Evolutionary conservation across 37 sponge, comb jelly and placozoan species (phyloP).

Genomic region (Lycopodina hypogea): DNA sequence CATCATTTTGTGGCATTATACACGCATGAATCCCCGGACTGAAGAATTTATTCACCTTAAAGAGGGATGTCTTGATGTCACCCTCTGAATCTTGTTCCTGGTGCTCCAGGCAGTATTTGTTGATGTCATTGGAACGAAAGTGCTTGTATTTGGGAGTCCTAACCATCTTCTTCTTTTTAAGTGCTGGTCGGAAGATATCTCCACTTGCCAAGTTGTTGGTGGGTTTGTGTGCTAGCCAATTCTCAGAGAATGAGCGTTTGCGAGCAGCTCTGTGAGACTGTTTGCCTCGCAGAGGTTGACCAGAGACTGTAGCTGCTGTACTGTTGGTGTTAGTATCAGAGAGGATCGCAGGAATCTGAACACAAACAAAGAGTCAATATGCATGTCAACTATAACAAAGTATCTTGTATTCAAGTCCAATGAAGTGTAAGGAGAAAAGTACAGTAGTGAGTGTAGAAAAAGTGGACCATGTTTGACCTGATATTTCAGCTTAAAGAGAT

Average conservation of each 20-base stretch:
- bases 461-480: too few relatives aligned
- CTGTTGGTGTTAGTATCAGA: too few relatives aligned
- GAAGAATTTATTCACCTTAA: constrained; percentile 51
- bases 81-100: constrained; percentile 81
- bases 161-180: constrained; percentile 94
- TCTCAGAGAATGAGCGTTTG: constrained; percentile 83
- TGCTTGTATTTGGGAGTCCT: constrained; percentile 75
- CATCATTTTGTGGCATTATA: too few relatives aligned
- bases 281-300: constrained; percentile 2
- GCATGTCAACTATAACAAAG: too few relatives aligned
- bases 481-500: too few relatives aligned
- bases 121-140: constrained; percentile 48
- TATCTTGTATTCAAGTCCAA: too few relatives aligned
- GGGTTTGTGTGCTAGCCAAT: constrained; percentile 91
- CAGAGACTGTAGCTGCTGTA: neutral
- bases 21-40: too few relatives aligned
- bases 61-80: constrained; percentile 67
- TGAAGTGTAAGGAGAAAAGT: too few relatives aligned
- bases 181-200: constrained; percentile 75
- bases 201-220: constrained; percentile 54
- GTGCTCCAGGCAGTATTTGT: constrained; percentile 67
- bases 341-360: too few relatives aligned
- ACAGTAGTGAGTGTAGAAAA: too few relatives aligned
- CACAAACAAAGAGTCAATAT: too few relatives aligned
- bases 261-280: too few relatives aligned